Percentiles rank a stretch among this genome's conserved stretches.
These are phyloP conservation scores for Telmatochromis sp. DNA, from an alignment of 2,113 vertebrate genomes.

Conservation along the genomic window DNA sequence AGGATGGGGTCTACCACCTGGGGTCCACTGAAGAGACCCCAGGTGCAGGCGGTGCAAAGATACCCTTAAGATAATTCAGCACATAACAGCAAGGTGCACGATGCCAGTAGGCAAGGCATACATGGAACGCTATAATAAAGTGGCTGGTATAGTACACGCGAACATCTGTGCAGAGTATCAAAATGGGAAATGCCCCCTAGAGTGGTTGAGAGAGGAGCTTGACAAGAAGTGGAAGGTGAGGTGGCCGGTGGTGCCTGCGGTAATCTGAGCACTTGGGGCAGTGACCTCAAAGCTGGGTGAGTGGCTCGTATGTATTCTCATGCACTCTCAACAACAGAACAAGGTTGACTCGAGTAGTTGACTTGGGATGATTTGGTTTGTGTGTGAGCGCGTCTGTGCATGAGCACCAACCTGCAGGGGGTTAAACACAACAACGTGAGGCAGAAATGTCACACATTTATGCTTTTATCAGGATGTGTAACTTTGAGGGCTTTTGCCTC, in stretches of 20 bases:
- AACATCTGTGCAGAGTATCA: background rate
- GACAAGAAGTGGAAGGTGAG: background rate
- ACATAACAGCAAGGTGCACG: background rate
- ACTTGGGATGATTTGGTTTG: background rate
- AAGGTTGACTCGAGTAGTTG: slow-evolving; percentile 3
- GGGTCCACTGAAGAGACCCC: background rate
- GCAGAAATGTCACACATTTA: slow-evolving; percentile 34
- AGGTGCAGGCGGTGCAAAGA: background rate
- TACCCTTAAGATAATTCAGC: background rate
- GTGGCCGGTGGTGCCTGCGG: background rate
- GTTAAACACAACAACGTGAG: background rate
- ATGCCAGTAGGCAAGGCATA: background rate
- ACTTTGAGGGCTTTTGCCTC: slow-evolving; percentile 20
- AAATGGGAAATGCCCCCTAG: background rate
- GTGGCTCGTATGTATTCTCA: background rate
- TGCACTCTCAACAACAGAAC: background rate
- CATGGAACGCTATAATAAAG: background rate
- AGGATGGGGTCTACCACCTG: background rate
- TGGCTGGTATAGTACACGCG: background rate
- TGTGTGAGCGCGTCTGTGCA: background rate
- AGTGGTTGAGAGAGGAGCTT: background rate
- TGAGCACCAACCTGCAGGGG: background rate
- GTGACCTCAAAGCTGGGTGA: background rate
- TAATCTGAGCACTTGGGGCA: background rate
- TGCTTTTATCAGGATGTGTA: slow-evolving; percentile 35